Base-by-base conservation (phyloP, 2,888 invertebrate species). In the Cabera pusaria region DNA sequence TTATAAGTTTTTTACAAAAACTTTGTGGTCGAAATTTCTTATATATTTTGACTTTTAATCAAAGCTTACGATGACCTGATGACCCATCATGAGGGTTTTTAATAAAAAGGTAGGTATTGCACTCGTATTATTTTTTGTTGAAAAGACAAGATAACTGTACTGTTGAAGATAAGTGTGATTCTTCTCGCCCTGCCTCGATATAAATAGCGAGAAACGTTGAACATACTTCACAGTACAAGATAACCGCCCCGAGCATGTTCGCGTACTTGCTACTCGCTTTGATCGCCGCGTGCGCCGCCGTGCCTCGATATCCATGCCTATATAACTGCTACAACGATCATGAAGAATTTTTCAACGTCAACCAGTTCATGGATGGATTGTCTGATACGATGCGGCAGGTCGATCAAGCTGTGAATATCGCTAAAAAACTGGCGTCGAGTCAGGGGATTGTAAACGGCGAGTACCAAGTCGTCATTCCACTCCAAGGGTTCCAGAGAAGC, bases 321-420 rank as follows among this genome's bases (percentile, higher is more conserved):
- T 40, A 37, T 2, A 18, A 29, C 3, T 42, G 52, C 0, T 55
- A 35, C 25, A 49, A 36, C 10, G 45, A 39, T 0, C 44, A 42
- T 19, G 42, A n/a, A 18, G 41, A 22, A 1, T 24, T 26, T 2
- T 38, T 18, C 43, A 31, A 7, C 26, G 17, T 12, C 14, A 34
- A 6, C 14, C 21, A 21, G 34, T 53, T 3, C 43, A 41, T 48
- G 1, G 67, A 67, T 0, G 56, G 66, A 6, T 5, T 78, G 0
- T 82, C 85, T 56, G 77, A 83, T 52, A 75, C 81, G 0, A 49
- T 54, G 12, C 56, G 54, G 6, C 83, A 84, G 52, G 85, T 80
- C 81, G 18, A 49, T 0, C 62, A 73, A 1, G 37, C 84, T 1
- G 57, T 59, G 1, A 58, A 46, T 5, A 75, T 84, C 36, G 47